Conservation (phyloP, 2,797 vertebrate genomes). For the Sebastiscus tertius region DNA sequence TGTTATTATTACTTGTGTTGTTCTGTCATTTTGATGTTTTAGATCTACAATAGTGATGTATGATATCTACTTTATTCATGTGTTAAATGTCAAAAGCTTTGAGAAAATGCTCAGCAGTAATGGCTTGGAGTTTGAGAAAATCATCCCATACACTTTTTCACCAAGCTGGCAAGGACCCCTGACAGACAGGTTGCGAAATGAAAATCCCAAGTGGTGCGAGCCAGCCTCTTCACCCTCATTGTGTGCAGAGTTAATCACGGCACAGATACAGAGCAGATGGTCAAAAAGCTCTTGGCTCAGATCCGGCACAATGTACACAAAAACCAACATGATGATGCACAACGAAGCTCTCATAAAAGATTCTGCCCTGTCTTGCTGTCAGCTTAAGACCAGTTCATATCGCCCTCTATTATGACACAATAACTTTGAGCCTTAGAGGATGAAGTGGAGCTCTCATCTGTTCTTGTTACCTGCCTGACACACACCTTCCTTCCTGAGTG, state of each 20-base stretch:
- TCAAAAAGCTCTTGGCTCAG: conserved; percentile 18
- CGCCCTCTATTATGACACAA: conserved; percentile 33
- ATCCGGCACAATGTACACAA: not conserved
- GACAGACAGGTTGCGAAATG: not conserved
- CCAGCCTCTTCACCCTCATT: not conserved
- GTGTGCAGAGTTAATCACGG: not conserved
- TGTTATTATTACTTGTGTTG: not conserved
- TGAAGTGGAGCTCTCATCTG: conserved; percentile 44
- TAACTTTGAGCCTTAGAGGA: conserved; percentile 36
- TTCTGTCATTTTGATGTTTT: not conserved
- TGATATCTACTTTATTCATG: not conserved
- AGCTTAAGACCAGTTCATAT: not conserved
- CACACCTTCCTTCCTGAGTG: conserved; percentile 29
- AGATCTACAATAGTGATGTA: not conserved
- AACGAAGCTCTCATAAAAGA: conserved; percentile 17
- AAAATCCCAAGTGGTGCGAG: not conserved
- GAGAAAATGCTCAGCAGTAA: not conserved
- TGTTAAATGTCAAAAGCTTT: not conserved
- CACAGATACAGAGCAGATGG: conserved; percentile 36
- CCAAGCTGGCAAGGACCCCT: not conserved
- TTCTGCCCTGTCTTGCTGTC: not conserved
- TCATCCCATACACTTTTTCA: not conserved
- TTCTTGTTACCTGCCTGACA: conserved; percentile 53
- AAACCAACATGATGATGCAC: not conserved
- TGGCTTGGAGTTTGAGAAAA: not conserved